Percentiles rank a stretch among this genome's conserved stretches.
Conservation (phyloP, 2,113 vertebrate genomes). For the Maylandia zebra region DNA sequence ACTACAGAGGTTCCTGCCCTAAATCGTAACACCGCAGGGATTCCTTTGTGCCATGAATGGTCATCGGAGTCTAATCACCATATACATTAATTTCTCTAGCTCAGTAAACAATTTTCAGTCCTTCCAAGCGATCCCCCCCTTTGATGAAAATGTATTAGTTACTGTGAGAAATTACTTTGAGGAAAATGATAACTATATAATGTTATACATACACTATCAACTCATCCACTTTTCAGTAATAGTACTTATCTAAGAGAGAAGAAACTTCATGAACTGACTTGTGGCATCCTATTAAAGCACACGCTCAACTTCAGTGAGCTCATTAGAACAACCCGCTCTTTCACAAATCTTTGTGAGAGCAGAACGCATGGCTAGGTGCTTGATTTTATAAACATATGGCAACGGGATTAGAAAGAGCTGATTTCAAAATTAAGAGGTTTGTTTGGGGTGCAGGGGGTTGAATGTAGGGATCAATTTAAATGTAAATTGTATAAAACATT, state of each 20-base stretch:
- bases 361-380: background rate
- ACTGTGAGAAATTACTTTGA: background rate
- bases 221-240: background rate
- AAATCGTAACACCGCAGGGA: accelerated
- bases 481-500: background rate
- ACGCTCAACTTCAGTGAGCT: background rate
- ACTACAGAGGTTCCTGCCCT: background rate
- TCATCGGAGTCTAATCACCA: background rate
- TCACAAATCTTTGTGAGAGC: background rate
- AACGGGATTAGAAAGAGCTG: background rate
- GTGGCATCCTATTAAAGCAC: background rate
- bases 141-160: background rate
- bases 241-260: background rate
- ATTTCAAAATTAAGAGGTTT: background rate
- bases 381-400: background rate
- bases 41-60: background rate
- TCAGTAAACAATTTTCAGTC: background rate
- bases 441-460: background rate
- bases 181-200: accelerated
- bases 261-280: background rate
- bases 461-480: background rate
- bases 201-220: background rate
- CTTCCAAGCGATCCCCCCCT: background rate
- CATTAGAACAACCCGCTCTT: background rate
- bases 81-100: background rate